Evolutionary conservation across 2,797 vertebrate genomes (phyloP), one percentile per base, ranked within the genome.

Genomic region (Lophius americanus): DNA sequence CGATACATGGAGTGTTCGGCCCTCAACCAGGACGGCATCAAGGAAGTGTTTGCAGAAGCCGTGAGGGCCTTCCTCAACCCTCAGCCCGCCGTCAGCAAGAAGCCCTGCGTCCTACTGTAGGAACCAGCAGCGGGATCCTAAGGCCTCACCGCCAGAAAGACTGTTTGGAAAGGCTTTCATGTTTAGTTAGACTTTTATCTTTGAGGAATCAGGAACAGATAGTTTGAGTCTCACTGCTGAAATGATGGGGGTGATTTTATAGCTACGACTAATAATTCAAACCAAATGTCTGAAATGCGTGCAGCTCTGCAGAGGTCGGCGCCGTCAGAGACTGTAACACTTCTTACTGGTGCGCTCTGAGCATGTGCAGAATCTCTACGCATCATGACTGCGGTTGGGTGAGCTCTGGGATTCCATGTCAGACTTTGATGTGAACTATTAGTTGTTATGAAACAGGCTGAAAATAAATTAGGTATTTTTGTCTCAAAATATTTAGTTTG

Each of bases 1-100:
- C 95, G 95, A 81, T 97, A 97, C 90, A 83, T 96, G 88, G 95
- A 98, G 86, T 98, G 96, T 73, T 98, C 95, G 0, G 95, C 95
- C 0, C 88, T 97, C 79, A 94, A 93, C 88, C 95, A 97, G 89
- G 96, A 97, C 37, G 95, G 96, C 38, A 95, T 97, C 51, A 93
- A 94, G 63, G 94, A 97, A 64, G 95, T 98, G 80, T 97, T 97
- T 70, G 79, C 83, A 0, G 96, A 97, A 81, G 94, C 95, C 0
- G 94, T 96, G 57, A 90, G 93, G 38, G 92, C 95, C 43, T 94
- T 93, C 82, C 94, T 98, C 70, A 94, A 96, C 84, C 95, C 95
- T 3, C 86, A 91, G 67, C 90, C 92, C 23, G 5, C 70, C 13
- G 51, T 57, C 46, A 4, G 51, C 69, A 96, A 95, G 88, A 95